phyloP scores from a whole-genome alignment of 2,113 vertebrate species.

The Equus przewalskii region DNA sequence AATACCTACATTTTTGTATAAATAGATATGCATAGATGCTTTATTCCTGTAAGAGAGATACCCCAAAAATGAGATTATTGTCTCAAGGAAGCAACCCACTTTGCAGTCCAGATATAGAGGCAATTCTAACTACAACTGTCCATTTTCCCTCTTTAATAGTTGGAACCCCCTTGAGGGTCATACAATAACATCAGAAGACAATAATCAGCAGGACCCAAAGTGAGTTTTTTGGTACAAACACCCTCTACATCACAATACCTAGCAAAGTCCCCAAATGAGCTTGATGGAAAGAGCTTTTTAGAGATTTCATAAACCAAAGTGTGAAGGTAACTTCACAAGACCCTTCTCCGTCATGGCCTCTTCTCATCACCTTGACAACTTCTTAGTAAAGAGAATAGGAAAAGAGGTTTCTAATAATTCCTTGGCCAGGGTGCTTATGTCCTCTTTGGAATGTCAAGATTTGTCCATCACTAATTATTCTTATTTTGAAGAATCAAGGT shows the following conservation, averaged over 20 bases:
- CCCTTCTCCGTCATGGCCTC: neutral
- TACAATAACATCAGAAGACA: conserved; percentile 17
- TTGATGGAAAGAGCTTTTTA: conserved; percentile 18
- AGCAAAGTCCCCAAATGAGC: neutral
- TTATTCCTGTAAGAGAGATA: conserved; percentile 28
- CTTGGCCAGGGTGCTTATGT: neutral
- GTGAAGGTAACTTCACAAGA: neutral
- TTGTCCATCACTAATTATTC: neutral
- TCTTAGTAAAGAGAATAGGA: neutral
- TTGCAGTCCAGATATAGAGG: neutral
- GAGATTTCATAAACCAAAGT: neutral
- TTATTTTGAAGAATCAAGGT: conserved; percentile 4
- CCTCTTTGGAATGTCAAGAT: neutral
- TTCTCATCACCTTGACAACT: neutral
- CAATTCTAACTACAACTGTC: neutral
- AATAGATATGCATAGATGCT: neutral
- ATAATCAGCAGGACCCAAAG: neutral
- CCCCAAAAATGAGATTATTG: neutral
- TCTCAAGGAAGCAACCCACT: neutral
- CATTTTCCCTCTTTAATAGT: neutral
- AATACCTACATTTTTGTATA: neutral
- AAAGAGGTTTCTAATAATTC: neutral
- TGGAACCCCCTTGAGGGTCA: neutral
- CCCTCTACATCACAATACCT: neutral
- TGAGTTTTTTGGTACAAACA: neutral